A percentile compares a stretch with the other conserved stretches of the same genome.
phyloP scores from a whole-genome alignment of 2,888 invertebrate genomes.

The Spodoptera picta region DNA sequence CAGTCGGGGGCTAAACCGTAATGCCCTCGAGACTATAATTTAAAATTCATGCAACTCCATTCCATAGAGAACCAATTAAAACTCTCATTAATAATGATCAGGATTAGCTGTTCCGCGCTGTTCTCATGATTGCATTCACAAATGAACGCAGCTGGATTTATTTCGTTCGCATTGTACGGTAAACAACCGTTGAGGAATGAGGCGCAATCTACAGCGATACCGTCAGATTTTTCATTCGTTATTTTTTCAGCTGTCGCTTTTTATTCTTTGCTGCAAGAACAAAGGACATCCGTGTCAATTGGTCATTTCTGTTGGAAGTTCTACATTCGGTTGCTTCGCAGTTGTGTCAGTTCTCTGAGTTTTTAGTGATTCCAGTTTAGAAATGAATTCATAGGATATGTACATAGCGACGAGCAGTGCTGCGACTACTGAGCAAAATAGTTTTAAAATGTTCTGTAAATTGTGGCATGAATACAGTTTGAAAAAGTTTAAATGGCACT shows the following conservation, averaged over 20 bases:
- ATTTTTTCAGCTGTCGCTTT: conserved; percentile 21
- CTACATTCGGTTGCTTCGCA: conserved; percentile 33
- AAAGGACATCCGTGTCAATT: conserved; percentile 42
- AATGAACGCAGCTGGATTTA: conserved; percentile 55
- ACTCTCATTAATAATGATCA: conserved; percentile 67
- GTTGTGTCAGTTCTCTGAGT: conserved; percentile 24
- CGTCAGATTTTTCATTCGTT: conserved; percentile 39
- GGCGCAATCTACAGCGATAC: conserved; percentile 19
- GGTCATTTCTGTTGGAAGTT: conserved; percentile 42
- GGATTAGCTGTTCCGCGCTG: conserved; percentile 43
- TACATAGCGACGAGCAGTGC: conserved; percentile 19
- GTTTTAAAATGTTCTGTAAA: conserved; percentile 14
- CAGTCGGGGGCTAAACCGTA: conserved; percentile 38
- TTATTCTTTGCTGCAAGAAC: conserved; percentile 20
- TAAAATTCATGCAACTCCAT: conserved; percentile 58
- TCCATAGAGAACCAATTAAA: conserved; percentile 64
- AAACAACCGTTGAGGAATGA: conserved; percentile 33
- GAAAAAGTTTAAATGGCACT: no score
- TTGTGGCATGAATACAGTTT: no score
- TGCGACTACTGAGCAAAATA: conserved; percentile 18
- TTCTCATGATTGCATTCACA: conserved; percentile 52
- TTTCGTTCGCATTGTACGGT: conserved; percentile 44
- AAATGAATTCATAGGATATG: conserved; percentile 34
- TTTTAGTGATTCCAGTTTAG: conserved; percentile 36
- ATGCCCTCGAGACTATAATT: conserved; percentile 57